Conservation (phyloP, 2,888 invertebrate genomes). For the Ormyrus labotus region DNA sequence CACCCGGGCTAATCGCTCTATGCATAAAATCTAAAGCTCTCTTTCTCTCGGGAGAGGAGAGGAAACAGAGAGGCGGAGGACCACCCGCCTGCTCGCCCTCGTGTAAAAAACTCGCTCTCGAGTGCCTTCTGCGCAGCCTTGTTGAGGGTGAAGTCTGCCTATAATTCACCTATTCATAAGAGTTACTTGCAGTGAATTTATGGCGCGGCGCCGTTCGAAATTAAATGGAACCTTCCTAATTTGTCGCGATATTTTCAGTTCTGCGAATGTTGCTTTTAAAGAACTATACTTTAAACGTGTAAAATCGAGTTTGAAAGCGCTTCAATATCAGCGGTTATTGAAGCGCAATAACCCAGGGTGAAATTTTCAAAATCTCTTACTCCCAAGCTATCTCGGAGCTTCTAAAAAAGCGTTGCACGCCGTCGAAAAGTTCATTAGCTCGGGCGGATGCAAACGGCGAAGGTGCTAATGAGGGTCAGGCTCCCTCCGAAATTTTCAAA, state of each 20-base stretch:
- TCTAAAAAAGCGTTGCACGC: background rate
- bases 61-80: background rate
- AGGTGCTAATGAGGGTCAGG: conserved; percentile 42
- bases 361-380: no score
- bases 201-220: no score
- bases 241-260: no score
- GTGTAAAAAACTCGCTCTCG: background rate
- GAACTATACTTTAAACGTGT: background rate
- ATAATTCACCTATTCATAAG: no score
- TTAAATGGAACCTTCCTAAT: no score
- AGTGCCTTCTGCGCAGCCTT: background rate
- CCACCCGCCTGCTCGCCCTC: background rate
- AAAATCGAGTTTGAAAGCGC: background rate
- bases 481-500: background rate
- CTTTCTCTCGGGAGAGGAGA: background rate
- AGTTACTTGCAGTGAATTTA: no score
- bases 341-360: no score
- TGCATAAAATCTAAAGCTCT: conserved; percentile 25
- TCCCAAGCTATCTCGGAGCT: no score
- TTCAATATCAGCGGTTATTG: no score
- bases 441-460: conserved; percentile 13
- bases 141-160: background rate
- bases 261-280: no score
- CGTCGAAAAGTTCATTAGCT: background rate
- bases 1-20: conserved; percentile 20